These are phyloP conservation scores for Stichodactyla helianthus DNA, from an alignment of 64 coral and sea anemone genomes.

Conservation along the genomic window DNA sequence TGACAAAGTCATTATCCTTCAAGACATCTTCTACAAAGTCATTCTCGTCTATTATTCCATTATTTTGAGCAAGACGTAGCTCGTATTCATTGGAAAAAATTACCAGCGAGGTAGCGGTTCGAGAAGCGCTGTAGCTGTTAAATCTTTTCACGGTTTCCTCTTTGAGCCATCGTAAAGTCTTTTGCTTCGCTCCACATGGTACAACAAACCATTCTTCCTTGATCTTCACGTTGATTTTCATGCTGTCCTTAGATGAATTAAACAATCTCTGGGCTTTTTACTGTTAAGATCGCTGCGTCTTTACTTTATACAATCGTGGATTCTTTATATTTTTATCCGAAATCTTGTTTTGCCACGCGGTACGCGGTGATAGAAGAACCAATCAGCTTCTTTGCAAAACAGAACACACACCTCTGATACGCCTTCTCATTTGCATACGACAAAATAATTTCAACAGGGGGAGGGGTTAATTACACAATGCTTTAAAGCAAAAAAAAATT, in stretches of 20 bases:
- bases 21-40: constrained; percentile 69
- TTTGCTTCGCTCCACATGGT: constrained; percentile 53
- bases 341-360: too few relatives aligned
- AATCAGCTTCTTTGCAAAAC: background rate
- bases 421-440: background rate
- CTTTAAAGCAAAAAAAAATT: background rate
- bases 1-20: constrained; percentile 78
- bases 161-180: constrained; percentile 55
- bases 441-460: background rate
- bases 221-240: constrained; percentile 74
- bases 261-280: background rate
- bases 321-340: too few relatives aligned
- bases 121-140: constrained; percentile 18
- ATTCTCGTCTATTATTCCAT: constrained; percentile 24
- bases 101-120: background rate
- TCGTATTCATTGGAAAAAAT: constrained; percentile 23
- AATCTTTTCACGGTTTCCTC: constrained; percentile 54
- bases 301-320: too few relatives aligned
- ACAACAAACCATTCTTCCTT: constrained; percentile 71
- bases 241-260: background rate
- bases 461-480: background rate
- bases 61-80: constrained; percentile 27
- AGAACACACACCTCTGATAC: background rate
- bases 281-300: background rate
- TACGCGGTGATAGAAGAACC: background rate